A percentile compares a stretch with the other conserved stretches of the same genome.
phyloP scores from a whole-genome alignment of 1,140 invertebrate species.

The Orussus abietinus region DNA sequence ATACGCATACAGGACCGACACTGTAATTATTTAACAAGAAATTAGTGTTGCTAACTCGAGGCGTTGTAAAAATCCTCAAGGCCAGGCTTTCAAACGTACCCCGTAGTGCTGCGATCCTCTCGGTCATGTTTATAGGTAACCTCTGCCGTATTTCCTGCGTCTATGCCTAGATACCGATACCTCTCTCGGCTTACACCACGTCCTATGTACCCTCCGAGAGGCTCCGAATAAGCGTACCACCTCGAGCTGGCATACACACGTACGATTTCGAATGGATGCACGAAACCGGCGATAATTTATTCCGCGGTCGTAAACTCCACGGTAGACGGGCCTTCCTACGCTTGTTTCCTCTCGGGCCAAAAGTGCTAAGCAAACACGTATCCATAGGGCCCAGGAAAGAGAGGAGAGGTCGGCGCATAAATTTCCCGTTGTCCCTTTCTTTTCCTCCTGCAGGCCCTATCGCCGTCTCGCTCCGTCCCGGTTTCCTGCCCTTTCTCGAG shows the following conservation, averaged over 20 bases:
- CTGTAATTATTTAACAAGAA: too few relatives aligned
- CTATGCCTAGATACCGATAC: constrained; percentile 2
- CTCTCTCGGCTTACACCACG: not conserved
- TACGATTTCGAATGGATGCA: constrained; percentile 24
- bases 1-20: too few relatives aligned
- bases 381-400: constrained; percentile 19
- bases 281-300: constrained; percentile 27
- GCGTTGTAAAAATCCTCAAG: too few relatives aligned
- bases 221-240: not conserved
- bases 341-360: constrained; percentile 26
- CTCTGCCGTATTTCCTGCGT: constrained; percentile 12
- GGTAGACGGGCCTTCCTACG: constrained; percentile 24
- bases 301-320: constrained; percentile 22
- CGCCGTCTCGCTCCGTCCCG: too few relatives aligned
- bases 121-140: too few relatives aligned
- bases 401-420: too few relatives aligned
- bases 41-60: too few relatives aligned
- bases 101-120: too few relatives aligned
- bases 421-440: too few relatives aligned
- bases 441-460: too few relatives aligned
- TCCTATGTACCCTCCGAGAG: constrained; percentile 10
- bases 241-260: constrained; percentile 11
- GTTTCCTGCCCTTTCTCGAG: too few relatives aligned
- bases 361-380: constrained; percentile 30
- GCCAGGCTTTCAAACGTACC: too few relatives aligned